A percentile compares a stretch with the other conserved stretches of the same genome.
phyloP scores from a whole-genome alignment of 2,113 vertebrate species.

The Zapornia atra region DNA sequence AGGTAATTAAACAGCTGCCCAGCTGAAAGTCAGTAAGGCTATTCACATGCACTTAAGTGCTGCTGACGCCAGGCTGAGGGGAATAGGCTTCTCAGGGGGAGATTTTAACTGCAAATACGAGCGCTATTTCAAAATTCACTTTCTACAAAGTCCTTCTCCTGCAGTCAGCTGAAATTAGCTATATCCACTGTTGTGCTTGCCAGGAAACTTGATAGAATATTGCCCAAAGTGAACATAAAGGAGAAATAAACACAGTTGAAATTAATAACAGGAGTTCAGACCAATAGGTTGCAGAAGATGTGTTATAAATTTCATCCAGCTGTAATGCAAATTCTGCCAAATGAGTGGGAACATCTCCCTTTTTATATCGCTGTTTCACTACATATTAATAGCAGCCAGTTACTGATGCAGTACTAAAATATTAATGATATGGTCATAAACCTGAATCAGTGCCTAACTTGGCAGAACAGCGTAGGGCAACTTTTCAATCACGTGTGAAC shows the following conservation, averaged over 20 bases:
- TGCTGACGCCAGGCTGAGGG: slow-evolving; percentile 47
- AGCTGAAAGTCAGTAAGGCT: slow-evolving; percentile 54
- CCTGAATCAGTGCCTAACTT: slow-evolving; percentile 61
- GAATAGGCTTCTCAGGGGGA: slow-evolving; percentile 52
- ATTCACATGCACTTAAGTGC: slow-evolving; percentile 55
- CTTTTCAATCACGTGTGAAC: slow-evolving; percentile 42
- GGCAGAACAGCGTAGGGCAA: slow-evolving; percentile 44
- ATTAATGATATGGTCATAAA: slow-evolving; percentile 66
- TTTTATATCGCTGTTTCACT: slow-evolving; percentile 53
- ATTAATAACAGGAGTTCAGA: slow-evolving; percentile 65
- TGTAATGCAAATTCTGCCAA: slow-evolving; percentile 67
- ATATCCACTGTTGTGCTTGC: slow-evolving; percentile 49
- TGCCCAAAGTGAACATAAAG: slow-evolving; percentile 68
- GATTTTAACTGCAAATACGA: slow-evolving; percentile 44
- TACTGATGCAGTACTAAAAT: slow-evolving; percentile 62
- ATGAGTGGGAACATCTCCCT: slow-evolving; percentile 62
- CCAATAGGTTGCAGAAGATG: slow-evolving; percentile 52
- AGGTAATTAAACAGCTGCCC: slow-evolving; percentile 66
- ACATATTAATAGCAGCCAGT: slow-evolving; percentile 69
- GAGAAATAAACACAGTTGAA: slow-evolving; percentile 67
- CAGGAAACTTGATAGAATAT: slow-evolving; percentile 65
- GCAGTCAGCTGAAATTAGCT: slow-evolving; percentile 67
- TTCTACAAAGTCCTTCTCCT: slow-evolving; percentile 48
- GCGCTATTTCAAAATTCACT: slow-evolving; percentile 59
- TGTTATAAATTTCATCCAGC: slow-evolving; percentile 67